These are phyloP conservation scores for Ashinkailepas kermadecensis DNA, from an alignment of 2,888 invertebrate species.

Conservation along the genomic window DNA sequence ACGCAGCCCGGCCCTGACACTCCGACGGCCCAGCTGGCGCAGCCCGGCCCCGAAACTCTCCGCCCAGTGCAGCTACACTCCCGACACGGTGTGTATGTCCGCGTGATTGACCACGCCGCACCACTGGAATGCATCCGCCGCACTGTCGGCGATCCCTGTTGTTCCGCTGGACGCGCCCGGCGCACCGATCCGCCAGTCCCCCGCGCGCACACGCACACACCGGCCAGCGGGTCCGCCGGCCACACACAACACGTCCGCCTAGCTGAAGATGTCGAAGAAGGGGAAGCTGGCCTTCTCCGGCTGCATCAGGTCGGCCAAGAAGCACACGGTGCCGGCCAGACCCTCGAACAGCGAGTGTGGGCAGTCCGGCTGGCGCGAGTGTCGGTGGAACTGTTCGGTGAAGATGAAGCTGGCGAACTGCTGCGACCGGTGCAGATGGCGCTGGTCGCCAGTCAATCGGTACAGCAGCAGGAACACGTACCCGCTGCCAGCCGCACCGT, in stretches of 20 bases:
- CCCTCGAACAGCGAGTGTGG: conserved; percentile 82
- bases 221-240: no score
- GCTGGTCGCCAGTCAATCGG: conserved; percentile 61
- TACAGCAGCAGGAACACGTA: conserved; percentile 70
- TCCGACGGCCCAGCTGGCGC: not conserved
- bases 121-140: conserved; percentile 1
- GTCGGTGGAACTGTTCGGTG: conserved; percentile 55
- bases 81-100: no score
- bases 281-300: conserved; percentile 32
- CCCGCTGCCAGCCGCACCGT: conserved; percentile 75
- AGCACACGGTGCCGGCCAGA: conserved; percentile 76
- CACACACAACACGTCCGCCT: not conserved
- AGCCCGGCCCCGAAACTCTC: not conserved
- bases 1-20: not conserved
- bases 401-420: conserved; percentile 68
- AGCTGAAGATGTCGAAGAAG: conserved; percentile 27
- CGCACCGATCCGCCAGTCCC: no score
- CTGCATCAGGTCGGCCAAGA: conserved; percentile 50
- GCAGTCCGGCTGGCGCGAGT: conserved; percentile 66
- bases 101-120: no score
- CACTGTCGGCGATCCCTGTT: not conserved
- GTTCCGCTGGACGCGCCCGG: no score
- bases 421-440: conserved; percentile 64
- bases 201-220: not conserved
- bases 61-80: no score